Evolutionary conservation across 2,888 invertebrate species (phyloP), one percentile per base, ranked within the genome.

Genomic region (Leptinotarsa tumamoca): DNA sequence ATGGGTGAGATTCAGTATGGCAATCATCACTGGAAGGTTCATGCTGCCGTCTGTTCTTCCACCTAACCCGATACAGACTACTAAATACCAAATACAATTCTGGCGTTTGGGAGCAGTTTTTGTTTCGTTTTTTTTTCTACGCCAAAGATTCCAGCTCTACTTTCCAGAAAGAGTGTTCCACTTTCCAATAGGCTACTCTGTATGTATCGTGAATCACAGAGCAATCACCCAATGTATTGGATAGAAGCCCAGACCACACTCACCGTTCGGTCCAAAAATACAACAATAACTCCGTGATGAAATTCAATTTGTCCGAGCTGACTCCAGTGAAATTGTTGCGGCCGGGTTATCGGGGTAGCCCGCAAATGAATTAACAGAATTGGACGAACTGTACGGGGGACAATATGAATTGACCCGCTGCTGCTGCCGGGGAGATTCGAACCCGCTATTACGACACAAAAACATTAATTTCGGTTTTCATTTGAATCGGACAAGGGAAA

Each of bases 251-350:
- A 58, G 56, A 73, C 73, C 73, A 69, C 74, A 79, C 73, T 73
- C 69, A 66, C 63, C 72, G 71, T 75, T 75, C 71, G 49, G 71
- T 71, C 67, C 74, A 75, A 77, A 77, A 79, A 76, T 58, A 72
- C 67, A 73, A 71, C 66, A 75, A 73, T 74, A 78, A 77, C 72
- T 75, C 74, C 67, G 71, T 68, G 76, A 73, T 73, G 71, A 75
- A 79, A 79, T 79, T 77, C 77, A 77, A 79, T 79, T 79, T 77
- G 76, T 79, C 66, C 76, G 73, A 68, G 74, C 78, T 56, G 72
- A 63, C 72, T 73, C 71, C 66, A 58, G 67, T 51, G 68, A 69
- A 74, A 68, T 68, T 77, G 72, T 74, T 72, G 75, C 71, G 66
- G 71, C 68, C 66, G 56, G 51, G 78, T 78, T 75, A 75, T 72